Percentiles rank a stretch among this genome's conserved stretches.
These are phyloP conservation scores for Campoletis raptor DNA, from an alignment of 2,888 invertebrate species.

Conservation along the genomic window DNA sequence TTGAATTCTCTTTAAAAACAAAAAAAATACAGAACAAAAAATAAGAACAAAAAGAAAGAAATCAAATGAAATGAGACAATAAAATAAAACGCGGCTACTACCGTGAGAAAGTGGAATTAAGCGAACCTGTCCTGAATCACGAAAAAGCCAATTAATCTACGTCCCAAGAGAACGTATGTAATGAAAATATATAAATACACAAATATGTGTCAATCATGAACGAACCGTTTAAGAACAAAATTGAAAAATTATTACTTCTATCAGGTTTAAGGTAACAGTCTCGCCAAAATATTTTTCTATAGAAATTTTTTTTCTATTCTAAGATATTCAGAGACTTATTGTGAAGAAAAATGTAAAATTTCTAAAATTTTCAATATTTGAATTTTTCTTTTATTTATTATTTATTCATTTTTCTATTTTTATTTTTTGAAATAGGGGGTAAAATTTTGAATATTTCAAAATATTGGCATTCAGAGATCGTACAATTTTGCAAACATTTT, in stretches of 20 bases:
- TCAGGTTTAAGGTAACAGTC: not conserved
- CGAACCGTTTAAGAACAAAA: not conserved
- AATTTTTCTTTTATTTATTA: too few species aligned
- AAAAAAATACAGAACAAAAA: slow-evolving; percentile 32
- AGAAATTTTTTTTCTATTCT: too few species aligned
- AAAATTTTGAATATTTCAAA: too few species aligned
- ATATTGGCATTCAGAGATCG: too few species aligned
- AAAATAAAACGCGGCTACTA: not conserved
- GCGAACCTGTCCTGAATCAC: slow-evolving; percentile 5
- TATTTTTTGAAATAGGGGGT: too few species aligned
- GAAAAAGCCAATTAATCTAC: slow-evolving; percentile 43
- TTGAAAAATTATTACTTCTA: not conserved
- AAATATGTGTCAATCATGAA: not conserved
- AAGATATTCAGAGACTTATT: too few species aligned
- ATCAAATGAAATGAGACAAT: not conserved
- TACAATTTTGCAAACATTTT: too few species aligned
- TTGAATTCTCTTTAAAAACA: slow-evolving; percentile 71
- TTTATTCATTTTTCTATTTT: too few species aligned
- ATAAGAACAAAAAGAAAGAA: slow-evolving; percentile 24
- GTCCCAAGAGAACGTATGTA: slow-evolving; percentile 12
- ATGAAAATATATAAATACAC: not conserved
- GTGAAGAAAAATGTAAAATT: too few species aligned
- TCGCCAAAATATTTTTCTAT: not conserved
- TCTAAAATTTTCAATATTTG: too few species aligned
- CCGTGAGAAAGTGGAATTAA: slow-evolving; percentile 42